Conservation (phyloP, 2,797 vertebrate species). For the Sylvia borin region DNA sequence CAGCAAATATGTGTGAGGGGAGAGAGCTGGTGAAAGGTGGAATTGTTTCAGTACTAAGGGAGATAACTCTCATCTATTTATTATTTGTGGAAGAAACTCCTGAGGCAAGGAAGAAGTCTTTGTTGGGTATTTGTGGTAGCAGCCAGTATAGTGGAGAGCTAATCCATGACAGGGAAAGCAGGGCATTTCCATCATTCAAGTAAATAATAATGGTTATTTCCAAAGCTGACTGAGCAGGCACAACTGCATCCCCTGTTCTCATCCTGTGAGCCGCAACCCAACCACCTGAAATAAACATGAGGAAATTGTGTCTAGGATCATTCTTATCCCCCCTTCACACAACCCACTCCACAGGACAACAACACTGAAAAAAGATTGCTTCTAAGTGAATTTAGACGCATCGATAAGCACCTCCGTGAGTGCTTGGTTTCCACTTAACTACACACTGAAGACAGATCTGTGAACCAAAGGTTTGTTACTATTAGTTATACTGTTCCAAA, state of each 20-base stretch:
- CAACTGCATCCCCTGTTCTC: neutral
- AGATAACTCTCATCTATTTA: neutral
- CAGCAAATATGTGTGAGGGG: neutral
- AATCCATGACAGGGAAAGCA: neutral
- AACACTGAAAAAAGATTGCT: neutral
- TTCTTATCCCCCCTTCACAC: neutral
- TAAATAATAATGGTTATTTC: neutral
- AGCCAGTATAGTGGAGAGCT: neutral
- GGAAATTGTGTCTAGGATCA: neutral
- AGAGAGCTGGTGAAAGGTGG: neutral
- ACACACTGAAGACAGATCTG: neutral
- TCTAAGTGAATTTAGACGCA: neutral
- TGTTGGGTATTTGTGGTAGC: neutral
- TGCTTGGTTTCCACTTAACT: neutral
- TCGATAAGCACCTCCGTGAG: neutral
- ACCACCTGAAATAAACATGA: fast-evolving
- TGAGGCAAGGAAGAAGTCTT: neutral
- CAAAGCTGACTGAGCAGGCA: neutral
- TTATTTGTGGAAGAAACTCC: neutral
- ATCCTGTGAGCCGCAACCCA: too few relatives aligned
- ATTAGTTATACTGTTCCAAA: neutral
- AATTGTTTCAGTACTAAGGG: neutral
- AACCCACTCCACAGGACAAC: neutral
- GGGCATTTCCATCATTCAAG: neutral
- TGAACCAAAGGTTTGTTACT: neutral